Base-by-base conservation (phyloP, 2,797 vertebrate species). In the Emydoidea blandingii region DNA sequence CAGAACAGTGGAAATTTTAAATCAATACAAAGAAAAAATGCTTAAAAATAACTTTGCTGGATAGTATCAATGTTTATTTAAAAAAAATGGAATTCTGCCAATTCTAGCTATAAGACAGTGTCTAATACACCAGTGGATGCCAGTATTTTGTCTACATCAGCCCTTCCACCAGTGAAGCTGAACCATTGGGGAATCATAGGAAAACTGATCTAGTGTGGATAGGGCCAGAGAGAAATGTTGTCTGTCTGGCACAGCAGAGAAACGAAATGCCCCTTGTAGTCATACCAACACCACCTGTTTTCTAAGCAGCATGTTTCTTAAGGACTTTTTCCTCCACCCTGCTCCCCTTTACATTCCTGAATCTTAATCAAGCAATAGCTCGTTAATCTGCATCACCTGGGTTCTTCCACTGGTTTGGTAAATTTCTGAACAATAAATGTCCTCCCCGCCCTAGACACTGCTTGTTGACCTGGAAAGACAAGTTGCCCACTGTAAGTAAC, bases 401-500 rank as follows among this genome's bases (percentile, higher is more conserved):
- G 6, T 21, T 79, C 59, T 90, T 81, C 56, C 41, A 29, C 25
- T 10, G 2, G 0, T 59, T 56, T 49, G 81, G 80, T 94, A 53
- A 31, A 16, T 57, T 89, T 81, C 90, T 0, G 0, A 41, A 27
- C 11, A 15, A 74, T 81, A 86, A 0, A 14, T 29, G 0, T 15
- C 23, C 47, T 88, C 37, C 4, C 1, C 9, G 79, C 44, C 34
- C 6, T 81, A 54, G 44, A 44, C 1, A 0, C 3, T 0, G 1
- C 16, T 47, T 44, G 59, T 52, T n/a, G 79, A 83, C 41, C 62
- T 2, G 82, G 59, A 37, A 79, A 37, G 80, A 4, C 15, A 18
- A 0, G 0, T 52, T 0, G 0, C 19, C 23, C 29, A 0, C 56
- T 62, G 82, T 78, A 74, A 59, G 44, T 12, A 56, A 34, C 0